Percentiles rank a stretch among this genome's conserved stretches.
Conservation (phyloP, 1,140 invertebrate genomes). For the Phymastichus coffea region DNA sequence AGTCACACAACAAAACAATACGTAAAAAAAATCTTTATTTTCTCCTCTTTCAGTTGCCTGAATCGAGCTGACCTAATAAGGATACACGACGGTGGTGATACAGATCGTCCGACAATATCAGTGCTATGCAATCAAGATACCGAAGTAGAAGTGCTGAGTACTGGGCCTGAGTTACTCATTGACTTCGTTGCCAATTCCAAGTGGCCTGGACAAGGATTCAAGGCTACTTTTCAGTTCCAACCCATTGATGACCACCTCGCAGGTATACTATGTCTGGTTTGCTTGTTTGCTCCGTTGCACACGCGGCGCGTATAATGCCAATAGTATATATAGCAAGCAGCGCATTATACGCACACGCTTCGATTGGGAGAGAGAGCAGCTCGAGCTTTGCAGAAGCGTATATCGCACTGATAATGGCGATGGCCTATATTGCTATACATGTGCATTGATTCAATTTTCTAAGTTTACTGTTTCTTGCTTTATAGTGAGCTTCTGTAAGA, state of each 20-base stretch:
- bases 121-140: conserved; percentile 77
- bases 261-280: background rate
- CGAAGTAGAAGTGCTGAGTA: conserved; percentile 77
- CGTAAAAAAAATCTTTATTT: too few relatives aligned
- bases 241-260: conserved; percentile 57
- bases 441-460: too few relatives aligned
- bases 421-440: too few relatives aligned
- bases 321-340: too few relatives aligned
- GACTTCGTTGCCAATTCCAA: conserved; percentile 82
- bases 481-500: too few relatives aligned
- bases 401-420: too few relatives aligned
- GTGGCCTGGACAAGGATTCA: conserved; percentile 81
- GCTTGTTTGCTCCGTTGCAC: background rate
- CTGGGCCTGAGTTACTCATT: conserved; percentile 74
- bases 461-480: too few relatives aligned
- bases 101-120: conserved; percentile 68
- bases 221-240: conserved; percentile 78
- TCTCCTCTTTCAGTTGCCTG: conserved; percentile 73
- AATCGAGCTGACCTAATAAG: conserved; percentile 79
- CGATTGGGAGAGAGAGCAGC: too few relatives aligned
- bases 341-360: too few relatives aligned
- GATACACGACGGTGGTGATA: conserved; percentile 72
- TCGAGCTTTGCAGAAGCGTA: background rate
- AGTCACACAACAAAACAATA: too few relatives aligned
- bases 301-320: background rate